Conservation (phyloP, 2,888 invertebrate species). For the Blastobasis adustella region DNA sequence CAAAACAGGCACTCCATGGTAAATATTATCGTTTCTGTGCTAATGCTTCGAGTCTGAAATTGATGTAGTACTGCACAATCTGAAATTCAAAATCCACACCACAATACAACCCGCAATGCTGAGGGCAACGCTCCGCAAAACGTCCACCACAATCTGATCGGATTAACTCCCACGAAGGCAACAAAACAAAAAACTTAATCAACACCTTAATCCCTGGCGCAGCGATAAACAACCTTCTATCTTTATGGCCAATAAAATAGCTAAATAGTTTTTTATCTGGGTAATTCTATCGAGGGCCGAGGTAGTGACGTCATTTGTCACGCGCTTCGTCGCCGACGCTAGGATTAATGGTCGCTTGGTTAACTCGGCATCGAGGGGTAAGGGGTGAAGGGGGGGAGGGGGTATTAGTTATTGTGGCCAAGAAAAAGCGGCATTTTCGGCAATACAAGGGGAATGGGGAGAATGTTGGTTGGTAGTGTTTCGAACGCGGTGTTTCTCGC, state of each 20-base stretch:
- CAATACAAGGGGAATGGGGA: no score
- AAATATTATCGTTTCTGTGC: no score
- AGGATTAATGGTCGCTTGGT: constrained; percentile 28
- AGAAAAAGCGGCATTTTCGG: neutral
- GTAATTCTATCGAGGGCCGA: constrained; percentile 11
- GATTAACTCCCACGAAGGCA: neutral
- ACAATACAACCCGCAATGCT: no score
- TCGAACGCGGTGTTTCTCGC: no score
- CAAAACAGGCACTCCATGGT: no score
- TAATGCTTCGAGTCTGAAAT: no score
- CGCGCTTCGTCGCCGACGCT: constrained; percentile 24
- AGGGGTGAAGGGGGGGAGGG: constrained; percentile 1
- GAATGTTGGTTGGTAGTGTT: no score
- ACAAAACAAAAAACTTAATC: constrained; percentile 13
- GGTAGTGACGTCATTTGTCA: constrained; percentile 7
- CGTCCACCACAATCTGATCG: neutral
- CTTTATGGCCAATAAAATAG: constrained; percentile 46
- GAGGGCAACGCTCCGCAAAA: no score
- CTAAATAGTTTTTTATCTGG: constrained; percentile 49
- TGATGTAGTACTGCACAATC: no score
- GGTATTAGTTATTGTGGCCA: constrained; percentile 1
- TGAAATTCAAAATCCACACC: no score
- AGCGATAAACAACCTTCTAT: constrained; percentile 10
- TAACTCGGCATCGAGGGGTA: neutral
- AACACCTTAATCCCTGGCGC: constrained; percentile 7